Evolutionary conservation across 2,888 invertebrate genomes (phyloP), one percentile per base, ranked within the genome.

Genomic region (Drosophila suboccidentalis): DNA sequence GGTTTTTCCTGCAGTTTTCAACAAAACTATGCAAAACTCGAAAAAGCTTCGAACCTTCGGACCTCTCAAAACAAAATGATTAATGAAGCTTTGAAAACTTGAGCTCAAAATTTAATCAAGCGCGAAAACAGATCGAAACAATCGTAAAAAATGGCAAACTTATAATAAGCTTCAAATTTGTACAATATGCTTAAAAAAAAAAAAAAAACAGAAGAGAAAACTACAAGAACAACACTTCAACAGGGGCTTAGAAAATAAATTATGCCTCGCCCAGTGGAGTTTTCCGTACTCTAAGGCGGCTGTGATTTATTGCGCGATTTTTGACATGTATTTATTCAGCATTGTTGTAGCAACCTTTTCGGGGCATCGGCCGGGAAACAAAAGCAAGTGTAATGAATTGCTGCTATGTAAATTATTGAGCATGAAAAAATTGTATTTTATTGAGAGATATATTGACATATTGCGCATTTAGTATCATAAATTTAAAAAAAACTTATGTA

Each of bases 101-200:
- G 85, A 64, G 86, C 75, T 70, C 61, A 1, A 89, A 86, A 89
- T 89, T 89, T 89, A 86, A 86, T 86, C 86, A 86, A 89, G 89
- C 89, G 85, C 75, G 61, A 78, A 76, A 78, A 75, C 82, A 84
- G 79, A 87, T 75, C 78, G 74, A 75, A 82, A 82, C 70, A 82
- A 80, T 75, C 73, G 70, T 50, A 78, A 58, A 64, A 71, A 74
- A 47, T 62, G 36, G 53, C 26, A 51, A 87, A 87, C 73, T 89
- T 89, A 79, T 82, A 79, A 81, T 82, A 87, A 86, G 87, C 89
- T 83, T 61, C 54, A 80, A 83, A 88, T 84, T 88, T 78, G 81
- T 73, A 47, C 81, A 86, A 86, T 86, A 80, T 78, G 81, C 71
- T 73, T 32, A 6, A 47, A 66, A 46, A 5, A 15, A 6, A 47